A percentile compares a stretch with the other conserved stretches of the same genome.
Conservation (phyloP, 2,113 vertebrate species). For the Burhinus oedicnemus region DNA sequence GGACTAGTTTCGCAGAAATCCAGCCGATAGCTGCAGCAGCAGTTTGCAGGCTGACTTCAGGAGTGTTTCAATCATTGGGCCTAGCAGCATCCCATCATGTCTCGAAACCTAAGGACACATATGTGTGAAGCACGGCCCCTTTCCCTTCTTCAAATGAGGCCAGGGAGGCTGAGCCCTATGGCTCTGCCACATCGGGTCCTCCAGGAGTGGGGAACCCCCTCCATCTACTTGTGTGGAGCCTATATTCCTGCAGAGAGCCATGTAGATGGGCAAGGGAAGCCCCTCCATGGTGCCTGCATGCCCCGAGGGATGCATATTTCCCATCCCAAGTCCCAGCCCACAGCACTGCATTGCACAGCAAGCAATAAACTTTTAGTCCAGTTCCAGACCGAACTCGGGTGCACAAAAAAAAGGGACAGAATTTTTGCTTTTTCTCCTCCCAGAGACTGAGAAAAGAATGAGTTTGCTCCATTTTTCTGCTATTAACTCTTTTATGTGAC, state of each 20-base stretch:
- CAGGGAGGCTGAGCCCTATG: background rate
- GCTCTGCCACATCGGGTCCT: background rate
- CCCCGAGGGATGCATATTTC: background rate
- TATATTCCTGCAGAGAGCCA: too few species aligned
- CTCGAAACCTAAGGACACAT: accelerated
- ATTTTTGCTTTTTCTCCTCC: background rate
- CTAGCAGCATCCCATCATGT: accelerated
- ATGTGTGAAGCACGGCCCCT: background rate
- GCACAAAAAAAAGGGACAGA: background rate
- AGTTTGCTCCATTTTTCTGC: background rate
- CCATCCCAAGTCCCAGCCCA: background rate
- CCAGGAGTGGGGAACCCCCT: background rate
- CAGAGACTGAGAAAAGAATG: background rate
- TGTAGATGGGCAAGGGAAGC: background rate
- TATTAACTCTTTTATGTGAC: background rate
- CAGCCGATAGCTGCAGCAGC: background rate
- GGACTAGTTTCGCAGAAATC: background rate
- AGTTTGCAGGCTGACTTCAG: background rate
- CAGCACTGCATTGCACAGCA: background rate
- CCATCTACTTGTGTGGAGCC: background rate
- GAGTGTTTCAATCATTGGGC: background rate
- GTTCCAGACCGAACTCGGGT: background rate
- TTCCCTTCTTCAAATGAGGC: background rate
- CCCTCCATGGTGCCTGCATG: background rate
- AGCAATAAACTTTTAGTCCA: background rate